These are phyloP conservation scores for Mamestra brassicae DNA, from an alignment of 2,888 invertebrate genomes.

Conservation along the genomic window DNA sequence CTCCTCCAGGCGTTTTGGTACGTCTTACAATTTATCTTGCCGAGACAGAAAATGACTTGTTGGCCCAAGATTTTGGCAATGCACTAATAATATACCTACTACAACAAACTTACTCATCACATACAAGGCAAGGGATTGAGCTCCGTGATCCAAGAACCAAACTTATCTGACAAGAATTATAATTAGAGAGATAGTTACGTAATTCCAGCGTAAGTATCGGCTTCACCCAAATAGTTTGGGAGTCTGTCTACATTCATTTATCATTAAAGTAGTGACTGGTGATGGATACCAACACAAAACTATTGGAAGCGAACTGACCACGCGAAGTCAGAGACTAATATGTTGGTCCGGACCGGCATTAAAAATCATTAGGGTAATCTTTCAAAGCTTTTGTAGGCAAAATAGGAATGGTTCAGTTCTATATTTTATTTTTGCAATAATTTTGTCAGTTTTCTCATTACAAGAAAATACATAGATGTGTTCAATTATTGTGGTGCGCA, in stretches of 20 bases:
- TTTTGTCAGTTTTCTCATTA: conserved; percentile 23
- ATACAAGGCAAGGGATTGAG: not conserved
- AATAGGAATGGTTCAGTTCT: not conserved
- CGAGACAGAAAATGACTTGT: not conserved
- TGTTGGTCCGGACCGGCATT: conserved; percentile 6
- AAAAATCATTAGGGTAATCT: conserved; percentile 34
- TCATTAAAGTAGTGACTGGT: conserved; percentile 51
- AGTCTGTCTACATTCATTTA: conserved; percentile 57
- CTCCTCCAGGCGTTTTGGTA: not conserved
- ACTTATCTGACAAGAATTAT: conserved; percentile 38
- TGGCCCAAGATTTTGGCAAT: not conserved
- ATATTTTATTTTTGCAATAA: conserved; percentile 12
- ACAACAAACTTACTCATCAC: not conserved
- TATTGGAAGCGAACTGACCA: conserved; percentile 53
- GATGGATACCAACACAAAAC: conserved; percentile 59
- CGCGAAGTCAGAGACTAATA: conserved; percentile 36
- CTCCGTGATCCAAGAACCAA: conserved; percentile 7
- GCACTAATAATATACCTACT: not conserved
- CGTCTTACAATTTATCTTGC: not conserved
- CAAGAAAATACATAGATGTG: conserved; percentile 3
- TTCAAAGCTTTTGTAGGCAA: conserved; percentile 30
- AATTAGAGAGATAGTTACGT: conserved; percentile 46
- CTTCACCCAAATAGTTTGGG: conserved; percentile 56
- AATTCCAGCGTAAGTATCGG: conserved; percentile 43
- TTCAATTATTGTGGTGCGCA: conserved; percentile 17